phyloP scores from a whole-genome alignment of 2,888 invertebrate species.

The Spilarctia lutea region DNA sequence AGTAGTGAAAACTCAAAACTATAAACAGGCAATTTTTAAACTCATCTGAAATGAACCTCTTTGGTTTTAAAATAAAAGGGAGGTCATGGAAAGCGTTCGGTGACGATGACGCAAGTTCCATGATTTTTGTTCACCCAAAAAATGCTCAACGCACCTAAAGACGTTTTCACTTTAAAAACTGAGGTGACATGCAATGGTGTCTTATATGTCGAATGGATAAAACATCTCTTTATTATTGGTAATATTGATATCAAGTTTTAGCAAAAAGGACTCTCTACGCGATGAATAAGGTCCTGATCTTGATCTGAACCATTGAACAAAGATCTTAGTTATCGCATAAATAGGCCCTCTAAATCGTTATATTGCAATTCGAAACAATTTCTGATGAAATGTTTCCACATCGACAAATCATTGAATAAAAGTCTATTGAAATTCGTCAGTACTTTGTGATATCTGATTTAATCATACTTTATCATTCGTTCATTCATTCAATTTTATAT shows the following conservation, averaged over 20 bases:
- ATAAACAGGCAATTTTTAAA: too few relatives aligned
- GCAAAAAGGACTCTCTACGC: neutral
- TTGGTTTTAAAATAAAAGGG: too few relatives aligned
- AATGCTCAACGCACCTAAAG: too few relatives aligned
- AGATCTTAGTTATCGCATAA: neutral
- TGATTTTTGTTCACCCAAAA: too few relatives aligned
- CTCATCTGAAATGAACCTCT: too few relatives aligned
- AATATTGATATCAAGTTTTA: conserved; percentile 22
- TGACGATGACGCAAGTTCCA: too few relatives aligned
- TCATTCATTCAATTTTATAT: conserved; percentile 19
- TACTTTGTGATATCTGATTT: conserved; percentile 38
- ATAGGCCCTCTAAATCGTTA: neutral
- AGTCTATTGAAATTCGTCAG: conserved; percentile 31
- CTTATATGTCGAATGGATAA: neutral
- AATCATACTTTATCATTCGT: conserved; percentile 27
- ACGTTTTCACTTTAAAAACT: neutral
- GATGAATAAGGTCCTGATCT: conserved; percentile 9
- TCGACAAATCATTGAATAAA: neutral
- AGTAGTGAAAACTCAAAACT: too few relatives aligned
- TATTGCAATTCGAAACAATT: neutral
- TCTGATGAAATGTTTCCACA: neutral
- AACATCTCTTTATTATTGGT: conserved; percentile 1
- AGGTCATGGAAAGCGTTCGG: too few relatives aligned
- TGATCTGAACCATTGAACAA: neutral
- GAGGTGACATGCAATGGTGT: neutral